Evolutionary conservation across 1,140 invertebrate species (phyloP), one percentile per base, ranked within the genome.

Genomic region (Aethina tumida): DNA sequence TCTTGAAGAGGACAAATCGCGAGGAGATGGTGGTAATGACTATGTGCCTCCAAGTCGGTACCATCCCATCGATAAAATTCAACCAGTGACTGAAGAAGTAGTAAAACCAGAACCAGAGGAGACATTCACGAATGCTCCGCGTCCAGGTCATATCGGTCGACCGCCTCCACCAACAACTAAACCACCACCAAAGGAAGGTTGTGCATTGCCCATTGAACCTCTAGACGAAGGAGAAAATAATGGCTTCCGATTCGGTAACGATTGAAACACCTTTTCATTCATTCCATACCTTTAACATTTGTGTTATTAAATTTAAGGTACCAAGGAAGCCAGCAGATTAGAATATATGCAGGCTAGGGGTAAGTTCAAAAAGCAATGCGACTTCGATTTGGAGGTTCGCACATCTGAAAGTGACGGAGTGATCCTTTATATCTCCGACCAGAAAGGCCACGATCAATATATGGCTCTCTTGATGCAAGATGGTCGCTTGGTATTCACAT

Each of bases 361-460:
- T 1, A 70, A 73, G 28, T 68, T 79, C 27, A 71, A 71, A 19
- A 74, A 77, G 15, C 68, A 73, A 6, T 84, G 78, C 52, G 78
- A 81, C 30, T 80, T 95, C 46, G 77, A 77, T 9, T 67, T 97
- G 7, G 75, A 84, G 13, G 79, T 98, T 58, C 83, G 83, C 47
- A 95, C 93, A 0, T 70, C 66, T 20, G 68, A 75, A 29, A 58
- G 70, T 0, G 75, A 89, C 49, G 94, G 95, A 25, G 69, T 96
- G 2, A 58, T 79, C 0, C 85, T 97, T 60, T 97, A 93, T 60
- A 77, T 79, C 0, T 64, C 78, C 0, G 76, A 84, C 41, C 43
- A 57, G 1, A 67, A 71, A 24, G 20, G 8, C 3, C 77, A 82
- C 10, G 67, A 66, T 17, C 84, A 96, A 55, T 85, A 84, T 53